phyloP scores from a whole-genome alignment of 2,113 vertebrate genomes.

The Hippocampus mohnikei region DNA sequence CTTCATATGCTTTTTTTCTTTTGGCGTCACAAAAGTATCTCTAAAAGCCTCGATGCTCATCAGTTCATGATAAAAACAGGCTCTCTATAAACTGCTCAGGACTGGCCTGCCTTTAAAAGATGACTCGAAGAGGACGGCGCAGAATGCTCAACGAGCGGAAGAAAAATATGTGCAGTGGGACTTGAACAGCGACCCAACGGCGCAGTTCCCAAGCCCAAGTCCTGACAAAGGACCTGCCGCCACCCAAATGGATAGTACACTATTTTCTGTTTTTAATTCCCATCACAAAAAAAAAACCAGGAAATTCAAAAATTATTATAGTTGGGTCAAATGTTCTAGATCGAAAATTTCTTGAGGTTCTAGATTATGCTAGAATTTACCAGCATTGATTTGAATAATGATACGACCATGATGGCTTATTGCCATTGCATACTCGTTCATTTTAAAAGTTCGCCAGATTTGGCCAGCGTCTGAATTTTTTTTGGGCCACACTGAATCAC shows the following conservation, averaged over 20 bases:
- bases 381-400: not conserved
- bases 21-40: not conserved
- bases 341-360: no score
- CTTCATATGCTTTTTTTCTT: no score
- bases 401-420: not conserved
- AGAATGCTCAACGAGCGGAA: constrained; percentile 2
- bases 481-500: not conserved
- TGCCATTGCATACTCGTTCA: not conserved
- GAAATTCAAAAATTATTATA: no score
- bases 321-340: no score
- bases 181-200: not conserved
- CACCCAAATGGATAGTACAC: no score
- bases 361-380: not conserved
- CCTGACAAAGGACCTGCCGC: not conserved
- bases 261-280: no score
- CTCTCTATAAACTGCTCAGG: not conserved
- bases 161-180: constrained; percentile 6
- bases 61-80: not conserved
- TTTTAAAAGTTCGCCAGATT: not conserved
- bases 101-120: not conserved
- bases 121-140: not conserved
- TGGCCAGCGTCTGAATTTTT: not conserved
- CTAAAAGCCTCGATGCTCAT: not conserved
- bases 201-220: not conserved
- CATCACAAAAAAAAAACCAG: no score